Percentiles rank a stretch among this genome's conserved stretches.
phyloP scores from a whole-genome alignment of 1,140 invertebrate genomes.

The Heliconius hermathena region DNA sequence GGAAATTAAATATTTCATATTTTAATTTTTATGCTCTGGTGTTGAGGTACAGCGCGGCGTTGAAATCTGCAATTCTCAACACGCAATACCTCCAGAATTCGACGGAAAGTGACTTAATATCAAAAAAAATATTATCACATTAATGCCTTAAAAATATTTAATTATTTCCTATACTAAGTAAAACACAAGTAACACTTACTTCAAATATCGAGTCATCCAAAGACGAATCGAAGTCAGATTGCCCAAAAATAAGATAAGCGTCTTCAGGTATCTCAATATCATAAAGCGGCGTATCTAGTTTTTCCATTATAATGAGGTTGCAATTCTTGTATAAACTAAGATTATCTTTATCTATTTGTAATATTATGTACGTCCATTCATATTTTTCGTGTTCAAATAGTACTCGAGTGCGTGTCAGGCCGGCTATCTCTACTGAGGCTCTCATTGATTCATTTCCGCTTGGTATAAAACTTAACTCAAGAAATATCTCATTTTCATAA shows the following conservation, averaged over 20 bases:
- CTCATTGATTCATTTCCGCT: background rate
- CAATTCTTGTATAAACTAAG: constrained; percentile 18
- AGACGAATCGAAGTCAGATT: background rate
- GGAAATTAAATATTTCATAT: too few species aligned
- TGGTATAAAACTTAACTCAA: constrained; percentile 7
- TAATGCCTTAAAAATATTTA: too few species aligned
- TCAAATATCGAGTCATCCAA: constrained; percentile 19
- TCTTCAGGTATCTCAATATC: constrained; percentile 2
- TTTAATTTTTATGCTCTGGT: too few species aligned
- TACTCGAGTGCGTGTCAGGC: background rate
- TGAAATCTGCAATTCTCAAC: too few species aligned
- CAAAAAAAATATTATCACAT: too few species aligned
- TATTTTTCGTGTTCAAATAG: constrained; percentile 11
- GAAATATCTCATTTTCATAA: background rate
- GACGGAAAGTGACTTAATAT: too few species aligned
- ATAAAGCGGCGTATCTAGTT: background rate
- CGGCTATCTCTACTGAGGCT: background rate
- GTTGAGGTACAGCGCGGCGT: too few species aligned
- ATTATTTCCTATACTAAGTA: background rate
- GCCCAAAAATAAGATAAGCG: constrained; percentile 26
- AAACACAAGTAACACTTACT: constrained; percentile 24
- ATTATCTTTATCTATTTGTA: constrained; percentile 15
- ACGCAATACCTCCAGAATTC: too few species aligned
- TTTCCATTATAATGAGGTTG: background rate
- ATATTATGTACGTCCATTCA: constrained; percentile 17